These are phyloP conservation scores for Listronotus bonariensis DNA, from an alignment of 1,140 invertebrate genomes.

Conservation along the genomic window DNA sequence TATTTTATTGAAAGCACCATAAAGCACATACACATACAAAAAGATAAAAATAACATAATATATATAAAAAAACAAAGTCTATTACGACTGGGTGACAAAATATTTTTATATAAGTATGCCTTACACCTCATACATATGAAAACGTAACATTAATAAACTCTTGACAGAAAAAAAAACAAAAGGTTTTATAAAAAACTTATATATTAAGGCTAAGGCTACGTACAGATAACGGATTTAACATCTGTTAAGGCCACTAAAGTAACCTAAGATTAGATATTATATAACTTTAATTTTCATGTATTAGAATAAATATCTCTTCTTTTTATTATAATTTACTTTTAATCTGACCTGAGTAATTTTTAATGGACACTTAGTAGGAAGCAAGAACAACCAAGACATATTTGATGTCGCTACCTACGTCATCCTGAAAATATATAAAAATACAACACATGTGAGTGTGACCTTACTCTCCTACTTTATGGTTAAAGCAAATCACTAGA, in stretches of 20 bases:
- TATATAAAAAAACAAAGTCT: conserved; percentile 34
- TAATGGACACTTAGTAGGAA: conserved; percentile 42
- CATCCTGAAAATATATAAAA: conserved; percentile 51
- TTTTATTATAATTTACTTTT: conserved; percentile 2
- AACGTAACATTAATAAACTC: conserved; percentile 13
- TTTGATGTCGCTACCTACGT: conserved; percentile 48
- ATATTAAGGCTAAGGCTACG: conserved; percentile 4
- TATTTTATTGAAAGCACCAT: conserved; percentile 41
- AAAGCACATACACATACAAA: conserved; percentile 47
- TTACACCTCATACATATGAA: conserved; percentile 21
- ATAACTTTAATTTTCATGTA: background rate
- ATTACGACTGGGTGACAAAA: conserved; percentile 4
- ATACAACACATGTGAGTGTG: conserved; percentile 20
- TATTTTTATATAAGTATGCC: conserved; percentile 10
- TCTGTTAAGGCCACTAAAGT: conserved; percentile 43
- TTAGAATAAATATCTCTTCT: conserved; percentile 4
- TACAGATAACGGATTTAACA: too few species aligned
- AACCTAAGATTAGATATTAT: conserved; percentile 16
- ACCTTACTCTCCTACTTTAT: background rate
- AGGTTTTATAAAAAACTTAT: background rate
- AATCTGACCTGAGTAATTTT: conserved; percentile 33
- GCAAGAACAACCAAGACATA: conserved; percentile 51
- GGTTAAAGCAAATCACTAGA: too few species aligned
- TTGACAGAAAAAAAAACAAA: conserved; percentile 7
- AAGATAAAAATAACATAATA: conserved; percentile 31